A percentile compares a stretch with the other conserved stretches of the same genome.
These are phyloP conservation scores for Leptarthrus brevirostris DNA, from an alignment of 2,888 invertebrate species.

Conservation along the genomic window DNA sequence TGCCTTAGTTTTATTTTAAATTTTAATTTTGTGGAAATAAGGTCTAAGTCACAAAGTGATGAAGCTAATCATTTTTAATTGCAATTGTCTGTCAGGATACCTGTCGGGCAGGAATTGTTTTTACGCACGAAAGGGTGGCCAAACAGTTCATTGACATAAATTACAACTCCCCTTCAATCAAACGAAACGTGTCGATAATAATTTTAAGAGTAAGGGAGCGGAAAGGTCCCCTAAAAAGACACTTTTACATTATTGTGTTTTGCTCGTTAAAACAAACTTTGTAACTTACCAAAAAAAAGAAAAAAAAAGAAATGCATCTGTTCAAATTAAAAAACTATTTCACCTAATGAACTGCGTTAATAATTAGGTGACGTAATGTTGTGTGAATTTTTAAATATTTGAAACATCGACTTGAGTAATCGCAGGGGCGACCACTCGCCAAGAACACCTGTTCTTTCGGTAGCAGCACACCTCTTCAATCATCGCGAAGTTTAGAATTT, in stretches of 20 bases:
- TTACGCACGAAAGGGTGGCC: conserved; percentile 28
- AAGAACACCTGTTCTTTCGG: conserved; percentile 9
- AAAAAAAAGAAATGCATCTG: not conserved
- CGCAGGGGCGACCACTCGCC: not conserved
- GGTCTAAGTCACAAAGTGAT: too few relatives aligned
- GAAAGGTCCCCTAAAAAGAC: too few relatives aligned
- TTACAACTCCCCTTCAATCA: not conserved
- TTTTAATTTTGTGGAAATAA: too few relatives aligned
- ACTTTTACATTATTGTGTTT: not conserved
- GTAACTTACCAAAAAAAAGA: not conserved
- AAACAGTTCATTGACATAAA: conserved; percentile 2
- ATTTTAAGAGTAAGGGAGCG: too few relatives aligned
- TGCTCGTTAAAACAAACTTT: not conserved
- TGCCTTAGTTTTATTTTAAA: not conserved
- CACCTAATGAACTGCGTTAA: conserved; percentile 22
- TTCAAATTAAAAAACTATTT: conserved; percentile 5
- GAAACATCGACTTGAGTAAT: not conserved
- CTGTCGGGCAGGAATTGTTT: not conserved
- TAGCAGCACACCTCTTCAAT: not conserved
- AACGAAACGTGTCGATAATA: not conserved
- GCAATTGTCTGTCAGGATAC: not conserved
- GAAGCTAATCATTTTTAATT: not conserved
- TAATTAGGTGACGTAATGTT: conserved; percentile 46
- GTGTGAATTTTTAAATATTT: conserved; percentile 27
- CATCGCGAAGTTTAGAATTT: not conserved